A percentile compares a stretch with the other conserved stretches of the same genome.
phyloP scores from a whole-genome alignment of 2,113 vertebrate genomes.

The Stigmatopora nigra region DNA sequence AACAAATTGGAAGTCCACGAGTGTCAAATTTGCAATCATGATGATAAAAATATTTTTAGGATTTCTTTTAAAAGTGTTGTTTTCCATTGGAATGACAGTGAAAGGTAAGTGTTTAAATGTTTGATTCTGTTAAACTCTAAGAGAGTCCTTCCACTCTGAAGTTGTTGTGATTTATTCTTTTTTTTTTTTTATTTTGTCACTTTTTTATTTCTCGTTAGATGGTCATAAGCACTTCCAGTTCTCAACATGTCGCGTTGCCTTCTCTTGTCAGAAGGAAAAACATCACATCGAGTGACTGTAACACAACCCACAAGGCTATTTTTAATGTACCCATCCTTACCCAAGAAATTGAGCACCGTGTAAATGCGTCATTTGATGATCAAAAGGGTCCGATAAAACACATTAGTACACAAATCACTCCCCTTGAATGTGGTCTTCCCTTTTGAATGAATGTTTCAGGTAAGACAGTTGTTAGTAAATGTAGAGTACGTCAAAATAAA shows the following conservation, averaged over 20 bases:
- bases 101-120: too few relatives aligned
- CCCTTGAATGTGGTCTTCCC: constrained; percentile 14
- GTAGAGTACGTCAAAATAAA: background rate
- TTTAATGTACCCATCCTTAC: constrained; percentile 68
- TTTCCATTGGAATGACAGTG: too few relatives aligned
- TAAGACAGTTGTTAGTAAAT: background rate
- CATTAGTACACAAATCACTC: constrained; percentile 32
- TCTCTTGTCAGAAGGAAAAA: constrained; percentile 51
- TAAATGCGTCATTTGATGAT: constrained; percentile 52
- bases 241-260: constrained; percentile 40
- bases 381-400: constrained; percentile 40
- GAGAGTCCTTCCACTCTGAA: background rate
- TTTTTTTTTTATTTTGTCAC: background rate
- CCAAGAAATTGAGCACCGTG: constrained; percentile 69
- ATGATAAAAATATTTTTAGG: too few relatives aligned
- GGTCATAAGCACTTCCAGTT: constrained; percentile 10
- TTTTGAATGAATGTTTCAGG: constrained; percentile 4
- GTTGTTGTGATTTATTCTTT: background rate
- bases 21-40: background rate
- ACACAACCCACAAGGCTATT: constrained; percentile 70
- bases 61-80: too few relatives aligned
- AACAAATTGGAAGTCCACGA: background rate
- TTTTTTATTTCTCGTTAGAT: background rate
- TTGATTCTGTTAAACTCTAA: background rate
- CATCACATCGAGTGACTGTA: constrained; percentile 66